A percentile compares a stretch with the other conserved stretches of the same genome.
These are phyloP conservation scores for Paraescarpia echinospica DNA, from an alignment of 1,140 invertebrate species.

Conservation along the genomic window DNA sequence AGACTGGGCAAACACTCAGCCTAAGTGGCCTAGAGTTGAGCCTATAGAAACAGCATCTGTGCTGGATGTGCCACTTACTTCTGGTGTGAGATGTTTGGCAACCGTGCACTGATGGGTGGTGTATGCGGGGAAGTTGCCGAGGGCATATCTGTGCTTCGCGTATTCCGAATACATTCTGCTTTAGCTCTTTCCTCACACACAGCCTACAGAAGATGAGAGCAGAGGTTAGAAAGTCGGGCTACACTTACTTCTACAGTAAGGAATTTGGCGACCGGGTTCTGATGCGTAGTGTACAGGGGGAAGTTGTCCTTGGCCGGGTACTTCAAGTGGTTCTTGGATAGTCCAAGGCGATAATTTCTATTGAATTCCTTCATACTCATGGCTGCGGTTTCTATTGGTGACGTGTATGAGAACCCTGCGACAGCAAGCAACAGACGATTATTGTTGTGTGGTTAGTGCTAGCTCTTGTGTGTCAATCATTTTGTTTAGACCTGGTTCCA, in stretches of 20 bases:
- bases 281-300: constrained; percentile 15
- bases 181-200: neutral
- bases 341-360: constrained; percentile 16
- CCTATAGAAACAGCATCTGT: neutral
- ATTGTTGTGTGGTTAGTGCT: neutral
- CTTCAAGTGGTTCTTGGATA: constrained; percentile 18
- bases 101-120: constrained; percentile 11
- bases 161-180: constrained; percentile 4
- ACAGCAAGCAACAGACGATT: neutral
- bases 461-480: neutral
- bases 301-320: constrained; percentile 17
- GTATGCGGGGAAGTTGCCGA: constrained; percentile 2
- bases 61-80: neutral
- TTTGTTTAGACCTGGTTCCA: no score
- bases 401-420: neutral
- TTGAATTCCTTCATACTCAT: constrained; percentile 16
- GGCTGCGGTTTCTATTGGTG: constrained; percentile 1
- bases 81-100: neutral
- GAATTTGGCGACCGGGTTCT: neutral
- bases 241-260: constrained; percentile 14
- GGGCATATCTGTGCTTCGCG: constrained; percentile 6
- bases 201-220: neutral
- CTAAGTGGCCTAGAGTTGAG: neutral
- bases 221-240: neutral
- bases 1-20: neutral